A percentile compares a stretch with the other conserved stretches of the same genome.
Conservation (phyloP, 1,140 invertebrate genomes). For the Bursaphelenchus mucronatus region DNA sequence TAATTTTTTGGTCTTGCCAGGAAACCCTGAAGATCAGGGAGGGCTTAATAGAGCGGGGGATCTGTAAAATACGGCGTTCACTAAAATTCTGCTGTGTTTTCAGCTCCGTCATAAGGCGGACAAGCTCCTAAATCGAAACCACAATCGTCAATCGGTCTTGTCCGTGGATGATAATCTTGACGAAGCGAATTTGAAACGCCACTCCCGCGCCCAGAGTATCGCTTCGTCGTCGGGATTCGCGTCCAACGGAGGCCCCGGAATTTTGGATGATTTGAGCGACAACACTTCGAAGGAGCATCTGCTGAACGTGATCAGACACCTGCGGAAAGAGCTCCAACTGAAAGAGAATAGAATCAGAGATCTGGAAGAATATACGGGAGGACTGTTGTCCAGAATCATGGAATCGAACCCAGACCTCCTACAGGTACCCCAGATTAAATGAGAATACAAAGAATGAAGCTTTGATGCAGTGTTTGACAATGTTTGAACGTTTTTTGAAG, state of each 20-base stretch:
- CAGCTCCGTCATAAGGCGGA: conserved; percentile 30
- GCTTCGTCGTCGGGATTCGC: conserved; percentile 45
- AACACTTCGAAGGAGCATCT: conserved; percentile 38
- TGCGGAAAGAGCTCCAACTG: conserved; percentile 29
- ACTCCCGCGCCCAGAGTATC: conserved; percentile 29
- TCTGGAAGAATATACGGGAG: conserved; percentile 36
- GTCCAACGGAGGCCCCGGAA: conserved; percentile 29
- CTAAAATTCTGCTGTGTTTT: no score
- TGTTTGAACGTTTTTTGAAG: no score
- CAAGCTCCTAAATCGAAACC: conserved; percentile 16
- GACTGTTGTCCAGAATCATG: conserved; percentile 24
- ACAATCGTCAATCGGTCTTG: conserved; percentile 13
- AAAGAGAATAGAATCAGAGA: conserved; percentile 41
- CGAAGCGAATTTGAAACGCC: background rate
- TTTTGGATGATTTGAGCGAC: conserved; percentile 33
- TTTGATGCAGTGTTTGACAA: no score
- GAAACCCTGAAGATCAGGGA: no score
- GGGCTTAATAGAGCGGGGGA: no score
- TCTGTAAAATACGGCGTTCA: no score
- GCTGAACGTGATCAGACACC: conserved; percentile 40
- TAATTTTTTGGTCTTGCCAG: no score
- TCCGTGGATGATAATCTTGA: conserved; percentile 6
- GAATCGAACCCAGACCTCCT: conserved; percentile 12
- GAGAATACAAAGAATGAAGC: no score
- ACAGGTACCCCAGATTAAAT: background rate